These are phyloP conservation scores for Ormyrus rosae DNA, from an alignment of 2,888 invertebrate genomes.

Conservation along the genomic window DNA sequence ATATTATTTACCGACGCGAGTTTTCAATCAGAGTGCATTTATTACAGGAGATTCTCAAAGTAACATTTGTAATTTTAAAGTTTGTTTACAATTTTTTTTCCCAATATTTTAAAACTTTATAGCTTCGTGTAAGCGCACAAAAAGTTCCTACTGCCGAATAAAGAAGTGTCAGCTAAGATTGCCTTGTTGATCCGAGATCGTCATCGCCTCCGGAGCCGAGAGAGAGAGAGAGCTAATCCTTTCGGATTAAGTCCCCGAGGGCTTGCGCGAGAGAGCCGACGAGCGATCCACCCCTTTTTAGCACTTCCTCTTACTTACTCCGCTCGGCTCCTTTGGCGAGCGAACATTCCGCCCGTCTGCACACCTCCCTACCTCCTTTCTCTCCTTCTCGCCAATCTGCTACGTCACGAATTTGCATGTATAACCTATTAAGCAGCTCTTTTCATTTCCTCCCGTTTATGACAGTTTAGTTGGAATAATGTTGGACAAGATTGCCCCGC, in stretches of 20 bases:
- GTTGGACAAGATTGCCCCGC: slow-evolving; percentile 74
- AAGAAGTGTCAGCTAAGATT: no score
- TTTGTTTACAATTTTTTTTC: no score
- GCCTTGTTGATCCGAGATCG: slow-evolving; percentile 8
- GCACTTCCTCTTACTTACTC: slow-evolving; percentile 62
- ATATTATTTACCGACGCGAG: slow-evolving; percentile 13
- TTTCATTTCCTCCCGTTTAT: slow-evolving; percentile 76
- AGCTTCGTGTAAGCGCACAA: no score
- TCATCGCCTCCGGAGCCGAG: slow-evolving; percentile 14
- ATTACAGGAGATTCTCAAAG: no score
- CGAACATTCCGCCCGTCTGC: slow-evolving; percentile 3
- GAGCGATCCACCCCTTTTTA: slow-evolving; percentile 63
- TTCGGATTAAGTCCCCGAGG: slow-evolving; percentile 60
- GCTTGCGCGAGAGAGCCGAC: slow-evolving; percentile 55
- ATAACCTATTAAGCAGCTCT: slow-evolving; percentile 76
- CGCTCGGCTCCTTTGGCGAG: slow-evolving; percentile 53
- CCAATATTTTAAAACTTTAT: no score
- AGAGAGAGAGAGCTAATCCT: slow-evolving; percentile 52
- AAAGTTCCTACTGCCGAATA: no score
- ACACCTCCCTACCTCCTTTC: slow-evolving; percentile 12
- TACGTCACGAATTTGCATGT: slow-evolving; percentile 71
- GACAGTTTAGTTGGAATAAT: slow-evolving; percentile 76
- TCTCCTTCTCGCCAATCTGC: slow-evolving; percentile 59
- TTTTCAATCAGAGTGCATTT: no score
- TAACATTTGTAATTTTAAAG: no score